Conservation (phyloP, 2,797 vertebrate species). For the Acanthornis magna region DNA sequence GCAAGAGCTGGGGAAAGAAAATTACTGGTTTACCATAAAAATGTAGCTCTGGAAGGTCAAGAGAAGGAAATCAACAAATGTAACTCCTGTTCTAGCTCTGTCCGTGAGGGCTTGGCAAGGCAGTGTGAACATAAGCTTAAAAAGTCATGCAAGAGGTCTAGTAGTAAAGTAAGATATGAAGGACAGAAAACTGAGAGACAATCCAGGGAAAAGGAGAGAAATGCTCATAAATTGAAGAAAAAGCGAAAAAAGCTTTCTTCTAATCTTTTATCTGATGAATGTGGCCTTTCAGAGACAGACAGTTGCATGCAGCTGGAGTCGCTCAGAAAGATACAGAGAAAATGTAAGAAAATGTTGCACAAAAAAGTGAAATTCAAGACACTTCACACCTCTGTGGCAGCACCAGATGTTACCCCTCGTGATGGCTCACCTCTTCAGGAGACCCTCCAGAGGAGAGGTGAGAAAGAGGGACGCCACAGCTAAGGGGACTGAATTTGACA, state of each 20-base stretch:
- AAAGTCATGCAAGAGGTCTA: constrained; percentile 33
- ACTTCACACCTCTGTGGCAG: neutral
- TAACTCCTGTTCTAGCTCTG: constrained; percentile 43
- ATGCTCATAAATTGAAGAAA: constrained; percentile 44
- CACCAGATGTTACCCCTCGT: neutral
- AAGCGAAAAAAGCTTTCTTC: constrained; percentile 28
- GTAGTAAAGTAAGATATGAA: constrained; percentile 43
- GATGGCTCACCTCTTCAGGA: neutral
- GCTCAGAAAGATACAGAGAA: constrained; percentile 43
- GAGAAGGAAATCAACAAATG: constrained; percentile 40
- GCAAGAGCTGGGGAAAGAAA: neutral
- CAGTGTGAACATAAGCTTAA: constrained; percentile 27
- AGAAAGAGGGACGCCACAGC: neutral
- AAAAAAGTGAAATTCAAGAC: constrained; percentile 43
- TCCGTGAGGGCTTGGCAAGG: neutral
- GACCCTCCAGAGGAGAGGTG: constrained; percentile 27
- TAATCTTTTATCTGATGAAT: constrained; percentile 27
- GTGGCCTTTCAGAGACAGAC: constrained; percentile 30
- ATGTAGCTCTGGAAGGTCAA: constrained; percentile 21
- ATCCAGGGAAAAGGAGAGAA: constrained; percentile 42
- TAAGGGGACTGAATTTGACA: neutral
- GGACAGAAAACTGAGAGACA: constrained; percentile 31
- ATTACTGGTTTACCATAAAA: constrained; percentile 37
- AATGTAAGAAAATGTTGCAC: constrained; percentile 41
- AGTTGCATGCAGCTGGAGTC: constrained; percentile 30